Percentiles rank a stretch among this genome's conserved stretches.
phyloP scores from a whole-genome alignment of 2,888 invertebrate genomes.

The Sphinx pinastri region DNA sequence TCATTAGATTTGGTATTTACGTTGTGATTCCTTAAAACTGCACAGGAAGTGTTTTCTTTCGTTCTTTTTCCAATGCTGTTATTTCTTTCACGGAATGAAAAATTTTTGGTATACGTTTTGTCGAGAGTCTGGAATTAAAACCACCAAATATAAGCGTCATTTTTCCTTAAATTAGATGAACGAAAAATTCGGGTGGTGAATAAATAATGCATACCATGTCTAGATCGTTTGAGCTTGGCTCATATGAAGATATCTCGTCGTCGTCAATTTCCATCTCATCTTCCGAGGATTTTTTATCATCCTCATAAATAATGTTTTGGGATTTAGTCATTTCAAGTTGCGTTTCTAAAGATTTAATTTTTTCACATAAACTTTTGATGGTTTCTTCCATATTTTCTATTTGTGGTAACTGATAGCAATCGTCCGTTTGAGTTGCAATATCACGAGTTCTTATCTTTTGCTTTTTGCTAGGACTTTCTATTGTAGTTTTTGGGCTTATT shows the following conservation, averaged over 20 bases:
- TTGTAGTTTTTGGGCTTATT: not conserved
- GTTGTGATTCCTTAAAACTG: slow-evolving; percentile 38
- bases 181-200: not conserved
- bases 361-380: slow-evolving; percentile 45
- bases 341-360: slow-evolving; percentile 46
- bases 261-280: slow-evolving; percentile 29
- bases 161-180: not conserved
- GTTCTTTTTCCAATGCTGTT: slow-evolving; percentile 26
- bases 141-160: not conserved
- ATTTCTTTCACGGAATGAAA: slow-evolving; percentile 22
- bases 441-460: slow-evolving; percentile 38
- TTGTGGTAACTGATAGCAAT: slow-evolving; percentile 42
- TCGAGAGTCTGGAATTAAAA: not conserved
- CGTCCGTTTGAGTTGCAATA: slow-evolving; percentile 51
- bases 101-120: slow-evolving; percentile 4
- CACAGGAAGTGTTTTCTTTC: slow-evolving; percentile 30
- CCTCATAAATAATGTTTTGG: slow-evolving; percentile 30
- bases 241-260: not conserved
- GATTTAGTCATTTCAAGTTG: slow-evolving; percentile 39
- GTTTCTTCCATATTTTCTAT: slow-evolving; percentile 49
- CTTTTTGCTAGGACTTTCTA: slow-evolving; percentile 5
- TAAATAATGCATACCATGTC: slow-evolving; percentile 2
- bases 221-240: not conserved
- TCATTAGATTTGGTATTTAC: slow-evolving; percentile 36
- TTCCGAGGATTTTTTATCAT: slow-evolving; percentile 27